Evolutionary conservation across 2,797 vertebrate genomes (phyloP), one percentile per base, ranked within the genome.

Genomic region (Peromyscus attwateri): DNA sequence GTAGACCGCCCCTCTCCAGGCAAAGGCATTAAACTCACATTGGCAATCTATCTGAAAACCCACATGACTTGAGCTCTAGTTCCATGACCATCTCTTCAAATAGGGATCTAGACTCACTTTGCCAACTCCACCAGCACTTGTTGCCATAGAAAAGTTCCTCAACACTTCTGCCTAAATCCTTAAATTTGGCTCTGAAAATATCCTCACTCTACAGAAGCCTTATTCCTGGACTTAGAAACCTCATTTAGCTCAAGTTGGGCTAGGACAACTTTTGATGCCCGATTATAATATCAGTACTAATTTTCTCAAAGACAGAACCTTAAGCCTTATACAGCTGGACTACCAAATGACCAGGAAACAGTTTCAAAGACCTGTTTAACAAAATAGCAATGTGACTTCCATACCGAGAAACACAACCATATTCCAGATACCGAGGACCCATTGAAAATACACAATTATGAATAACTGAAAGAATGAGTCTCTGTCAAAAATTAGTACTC

Each of bases 51-150:
- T 14, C 40, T 75, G 23, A 40, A 75, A 75, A 43, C 11, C 0
- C 21, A 10, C 0, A 43, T 12, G 37, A 1, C 0, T 3, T 75
- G 23, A 75, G 37, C 37, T 75, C 40, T 0, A 25, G 2, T 75
- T 40, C 4, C 4, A 25, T 43, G 71, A 37, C 5, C 4, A 1
- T 73, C 19, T 4, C 3, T 73, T 40, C 37, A 75, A 75, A 75
- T 43, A 3, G 37, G 25, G 40, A 46, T 76, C 25, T 3, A 1
- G 73, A 46, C 2, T 76, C 73, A 76, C 2, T 43, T 76, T 46
- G 40, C 73, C 73, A 46, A 27, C 4, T 43, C 40, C 12, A 75
- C 25, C 40, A 43, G 23, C 12, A 14, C 16, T 2, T 70, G 16
- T 70, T 70, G 68, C 12, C 23, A 76, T 25, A 46, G 40, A 2